Conservation (phyloP, 2,888 invertebrate species). For the Nemotelus nigrinus region DNA sequence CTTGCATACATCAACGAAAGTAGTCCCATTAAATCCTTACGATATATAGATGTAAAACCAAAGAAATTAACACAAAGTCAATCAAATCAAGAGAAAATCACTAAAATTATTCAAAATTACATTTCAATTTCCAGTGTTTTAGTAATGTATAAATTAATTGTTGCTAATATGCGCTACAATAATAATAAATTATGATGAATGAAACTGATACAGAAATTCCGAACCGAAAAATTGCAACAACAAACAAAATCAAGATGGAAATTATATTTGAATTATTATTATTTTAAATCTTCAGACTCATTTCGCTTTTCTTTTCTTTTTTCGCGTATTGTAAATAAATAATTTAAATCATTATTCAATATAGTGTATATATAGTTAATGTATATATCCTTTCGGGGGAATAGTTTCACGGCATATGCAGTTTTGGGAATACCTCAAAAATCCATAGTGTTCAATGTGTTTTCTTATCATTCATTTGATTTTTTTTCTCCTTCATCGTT, state of each 20-base stretch:
- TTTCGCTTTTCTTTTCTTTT: conserved; percentile 37
- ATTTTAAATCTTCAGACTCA: conserved; percentile 8
- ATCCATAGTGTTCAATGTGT: conserved; percentile 2
- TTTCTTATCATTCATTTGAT: conserved; percentile 7
- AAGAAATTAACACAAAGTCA: no score
- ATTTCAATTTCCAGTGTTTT: not conserved
- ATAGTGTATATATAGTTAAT: conserved; percentile 5
- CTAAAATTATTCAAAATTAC: conserved; percentile 6
- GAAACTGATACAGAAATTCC: conserved; percentile 19
- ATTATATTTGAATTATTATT: not conserved
- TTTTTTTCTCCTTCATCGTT: conserved; percentile 1
- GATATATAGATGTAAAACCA: not conserved
- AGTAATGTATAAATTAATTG: conserved; percentile 3
- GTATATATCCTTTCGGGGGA: not conserved
- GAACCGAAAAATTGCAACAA: not conserved
- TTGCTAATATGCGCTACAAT: conserved; percentile 23
- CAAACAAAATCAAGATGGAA: conserved; percentile 30
- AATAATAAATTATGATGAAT: conserved; percentile 17
- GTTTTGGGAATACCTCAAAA: not conserved
- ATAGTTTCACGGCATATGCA: no score
- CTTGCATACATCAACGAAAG: no score
- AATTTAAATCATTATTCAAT: conserved; percentile 22
- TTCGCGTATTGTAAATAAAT: conserved; percentile 24
- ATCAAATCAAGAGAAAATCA: conserved; percentile 17
- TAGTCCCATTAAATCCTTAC: not conserved